Conservation (phyloP, 2,113 vertebrate species). For the Sinocyclocheilus rhinocerous region DNA sequence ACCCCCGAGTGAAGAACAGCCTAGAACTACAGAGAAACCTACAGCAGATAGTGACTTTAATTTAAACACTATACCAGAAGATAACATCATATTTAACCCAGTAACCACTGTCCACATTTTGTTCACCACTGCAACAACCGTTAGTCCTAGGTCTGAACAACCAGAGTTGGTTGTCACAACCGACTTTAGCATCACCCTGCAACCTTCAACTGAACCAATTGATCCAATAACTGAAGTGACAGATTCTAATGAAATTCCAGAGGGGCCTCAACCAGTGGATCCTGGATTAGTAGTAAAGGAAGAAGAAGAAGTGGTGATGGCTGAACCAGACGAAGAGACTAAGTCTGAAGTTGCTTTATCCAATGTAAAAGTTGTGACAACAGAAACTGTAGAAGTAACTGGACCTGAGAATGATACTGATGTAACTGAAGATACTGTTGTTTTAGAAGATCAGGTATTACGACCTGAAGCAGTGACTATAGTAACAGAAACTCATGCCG, state of each 20-base stretch:
- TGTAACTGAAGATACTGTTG: background rate
- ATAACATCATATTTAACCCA: conserved; percentile 31
- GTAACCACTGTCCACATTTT: conserved; percentile 36
- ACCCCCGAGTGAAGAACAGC: conserved; percentile 15
- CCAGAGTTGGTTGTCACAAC: conserved; percentile 47
- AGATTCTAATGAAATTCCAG: conserved; percentile 58
- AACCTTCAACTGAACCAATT: conserved; percentile 55
- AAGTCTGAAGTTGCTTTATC: background rate
- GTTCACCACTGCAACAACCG: conserved; percentile 47
- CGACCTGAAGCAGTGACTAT: background rate
- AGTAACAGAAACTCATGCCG: background rate
- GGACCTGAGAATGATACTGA: background rate
- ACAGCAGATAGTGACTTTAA: conserved; percentile 30
- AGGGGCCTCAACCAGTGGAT: conserved; percentile 6
- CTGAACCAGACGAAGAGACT: background rate
- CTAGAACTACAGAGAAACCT: conserved; percentile 5
- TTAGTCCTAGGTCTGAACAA: conserved; percentile 23
- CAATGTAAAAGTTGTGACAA: background rate
- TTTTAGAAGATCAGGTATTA: background rate
- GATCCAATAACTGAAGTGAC: conserved; percentile 28
- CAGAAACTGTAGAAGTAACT: background rate
- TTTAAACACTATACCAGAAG: conserved; percentile 41
- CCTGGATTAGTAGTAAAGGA: background rate
- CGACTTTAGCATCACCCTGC: conserved; percentile 56
- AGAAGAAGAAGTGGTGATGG: background rate